Conservation (phyloP, 2,888 invertebrate genomes). For the Drosophila austrosaltans region DNA sequence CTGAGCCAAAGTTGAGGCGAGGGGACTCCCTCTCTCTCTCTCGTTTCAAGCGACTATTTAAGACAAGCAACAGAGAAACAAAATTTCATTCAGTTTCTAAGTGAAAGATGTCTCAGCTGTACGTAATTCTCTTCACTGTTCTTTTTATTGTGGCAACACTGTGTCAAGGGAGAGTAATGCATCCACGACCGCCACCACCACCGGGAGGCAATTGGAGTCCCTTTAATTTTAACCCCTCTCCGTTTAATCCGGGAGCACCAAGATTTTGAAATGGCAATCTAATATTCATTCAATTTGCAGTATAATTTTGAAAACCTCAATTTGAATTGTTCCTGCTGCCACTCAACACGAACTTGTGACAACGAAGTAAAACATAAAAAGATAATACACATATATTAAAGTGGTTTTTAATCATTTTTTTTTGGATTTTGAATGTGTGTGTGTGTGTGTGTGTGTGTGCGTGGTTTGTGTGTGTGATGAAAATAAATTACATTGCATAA, state of each 20-base stretch:
- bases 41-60: neutral
- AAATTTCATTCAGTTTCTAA: neutral
- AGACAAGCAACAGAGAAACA: neutral
- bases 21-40: neutral
- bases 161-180: neutral
- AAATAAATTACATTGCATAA: constrained; percentile 65
- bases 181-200: neutral
- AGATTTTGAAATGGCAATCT: neutral
- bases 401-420: constrained; percentile 72
- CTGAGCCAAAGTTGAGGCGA: no score
- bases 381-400: constrained; percentile 52
- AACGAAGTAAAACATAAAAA: constrained; percentile 38
- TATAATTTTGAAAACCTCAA: neutral
- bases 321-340: constrained; percentile 16
- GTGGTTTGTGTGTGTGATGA: constrained; percentile 23
- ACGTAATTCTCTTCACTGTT: no score
- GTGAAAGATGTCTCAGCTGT: neutral
- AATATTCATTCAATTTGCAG: neutral
- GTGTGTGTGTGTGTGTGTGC: constrained; percentile 10
- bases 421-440: constrained; percentile 22
- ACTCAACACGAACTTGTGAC: constrained; percentile 43
- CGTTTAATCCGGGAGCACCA: constrained; percentile 12
- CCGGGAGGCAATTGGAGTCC: neutral
- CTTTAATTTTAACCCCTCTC: constrained; percentile 9
- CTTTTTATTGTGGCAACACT: neutral